Percentiles rank a stretch among this genome's conserved stretches.
Conservation (phyloP, 2,888 invertebrate species). For the Beris chalybata region DNA sequence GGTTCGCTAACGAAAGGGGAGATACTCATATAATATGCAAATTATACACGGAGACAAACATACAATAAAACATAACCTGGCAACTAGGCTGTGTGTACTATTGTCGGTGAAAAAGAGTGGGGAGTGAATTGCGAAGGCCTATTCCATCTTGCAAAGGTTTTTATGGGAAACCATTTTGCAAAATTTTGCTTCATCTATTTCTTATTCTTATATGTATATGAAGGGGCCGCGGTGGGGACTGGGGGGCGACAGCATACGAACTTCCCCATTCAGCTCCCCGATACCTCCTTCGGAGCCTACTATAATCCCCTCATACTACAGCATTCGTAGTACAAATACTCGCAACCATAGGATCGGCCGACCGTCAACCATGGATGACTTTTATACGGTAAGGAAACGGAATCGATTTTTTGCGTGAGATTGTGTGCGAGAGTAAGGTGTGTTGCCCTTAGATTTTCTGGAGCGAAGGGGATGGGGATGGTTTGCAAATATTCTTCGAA, state of each 20-base stretch:
- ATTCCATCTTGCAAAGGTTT: background rate
- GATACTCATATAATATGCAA: constrained; percentile 26
- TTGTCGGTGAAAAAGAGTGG: background rate
- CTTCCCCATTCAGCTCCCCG: constrained; percentile 8
- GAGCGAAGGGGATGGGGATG: background rate
- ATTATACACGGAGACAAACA: constrained; percentile 24
- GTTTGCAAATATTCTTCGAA: constrained; percentile 13
- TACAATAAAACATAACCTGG: constrained; percentile 10
- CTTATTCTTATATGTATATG: constrained; percentile 16
- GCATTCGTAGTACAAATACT: constrained; percentile 6
- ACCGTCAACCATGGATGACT: constrained; percentile 21
- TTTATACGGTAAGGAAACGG: constrained; percentile 41
- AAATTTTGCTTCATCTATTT: constrained; percentile 25
- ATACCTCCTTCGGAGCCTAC: background rate
- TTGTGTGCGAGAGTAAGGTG: constrained; percentile 55
- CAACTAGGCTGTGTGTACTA: background rate
- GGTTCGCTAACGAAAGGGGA: too few relatives aligned
- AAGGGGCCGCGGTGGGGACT: constrained; percentile 10
- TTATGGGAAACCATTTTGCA: constrained; percentile 20
- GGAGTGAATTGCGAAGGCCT: too few relatives aligned
- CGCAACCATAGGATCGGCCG: constrained; percentile 9
- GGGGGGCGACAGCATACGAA: constrained; percentile 1
- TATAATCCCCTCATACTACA: constrained; percentile 7
- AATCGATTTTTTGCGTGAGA: constrained; percentile 45
- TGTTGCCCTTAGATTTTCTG: constrained; percentile 50